These are phyloP conservation scores for Limnodromus scolopaceus DNA, from an alignment of 2,797 vertebrate genomes.

Conservation along the genomic window DNA sequence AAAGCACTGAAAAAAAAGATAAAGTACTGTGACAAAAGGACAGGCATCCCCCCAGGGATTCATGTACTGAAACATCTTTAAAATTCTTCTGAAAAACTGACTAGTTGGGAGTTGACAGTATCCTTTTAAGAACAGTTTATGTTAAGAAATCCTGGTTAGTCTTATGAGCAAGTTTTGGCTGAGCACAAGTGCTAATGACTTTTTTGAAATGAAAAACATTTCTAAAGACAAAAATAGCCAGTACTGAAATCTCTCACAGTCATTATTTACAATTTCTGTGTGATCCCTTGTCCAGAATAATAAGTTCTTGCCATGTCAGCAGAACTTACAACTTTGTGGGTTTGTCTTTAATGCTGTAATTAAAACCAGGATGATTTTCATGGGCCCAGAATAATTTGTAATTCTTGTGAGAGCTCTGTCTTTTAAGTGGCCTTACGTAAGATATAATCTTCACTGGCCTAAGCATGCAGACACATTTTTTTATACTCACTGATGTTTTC, in stretches of 20 bases:
- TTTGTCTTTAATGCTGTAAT: slow-evolving; percentile 45
- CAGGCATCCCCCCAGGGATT: neutral
- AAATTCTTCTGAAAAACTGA: neutral
- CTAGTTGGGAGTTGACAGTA: neutral
- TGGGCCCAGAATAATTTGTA: neutral
- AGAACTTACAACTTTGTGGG: slow-evolving; percentile 10
- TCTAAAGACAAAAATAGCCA: slow-evolving; percentile 47
- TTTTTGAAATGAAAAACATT: slow-evolving; percentile 45
- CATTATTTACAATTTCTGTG: slow-evolving; percentile 30
- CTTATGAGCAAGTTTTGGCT: slow-evolving; percentile 36
- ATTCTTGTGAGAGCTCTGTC: neutral
- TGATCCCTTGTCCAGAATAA: slow-evolving; percentile 27
- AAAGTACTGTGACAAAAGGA: neutral
- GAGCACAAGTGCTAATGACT: slow-evolving; percentile 30
- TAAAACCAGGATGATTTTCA: slow-evolving; percentile 43
- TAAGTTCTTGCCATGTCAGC: neutral
- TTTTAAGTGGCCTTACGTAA: slow-evolving; percentile 19
- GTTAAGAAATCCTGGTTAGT: slow-evolving; percentile 27
- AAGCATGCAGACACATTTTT: neutral
- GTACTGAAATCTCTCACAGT: slow-evolving; percentile 35
- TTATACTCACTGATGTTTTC: neutral
- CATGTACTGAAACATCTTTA: neutral
- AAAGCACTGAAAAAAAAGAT: neutral
- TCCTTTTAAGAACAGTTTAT: slow-evolving; percentile 36
- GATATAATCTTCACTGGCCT: neutral